Evolutionary conservation across 1,140 invertebrate genomes (phyloP), one percentile per base, ranked within the genome.

Genomic region (Uloborus diversus): DNA sequence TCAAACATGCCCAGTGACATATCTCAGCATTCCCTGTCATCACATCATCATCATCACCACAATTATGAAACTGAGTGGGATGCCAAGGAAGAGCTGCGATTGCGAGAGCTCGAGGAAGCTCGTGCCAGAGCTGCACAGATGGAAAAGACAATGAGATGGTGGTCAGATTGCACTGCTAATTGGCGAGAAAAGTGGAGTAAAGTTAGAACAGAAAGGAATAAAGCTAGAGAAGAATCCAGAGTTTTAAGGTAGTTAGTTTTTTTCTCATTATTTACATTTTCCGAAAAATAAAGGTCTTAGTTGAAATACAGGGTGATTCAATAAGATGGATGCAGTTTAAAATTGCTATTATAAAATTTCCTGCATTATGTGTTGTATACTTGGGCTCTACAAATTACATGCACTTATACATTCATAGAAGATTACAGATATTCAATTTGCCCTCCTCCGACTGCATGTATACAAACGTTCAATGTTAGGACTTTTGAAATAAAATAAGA

Each of bases 111-210:
- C 73, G 94, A 97, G 83, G 95, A 98, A 85, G 94, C 95, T 0
- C 88, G 94, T 80, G 94, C 95, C 1, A 87, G 96, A 73, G 95
- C 95, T 4, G 92, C 94, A 0, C 96, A 99, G 87, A 98, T 99
- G 96, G 96, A 99, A 86, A 99, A 99, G 87, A 99, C 97, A 0
- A 98, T 99, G 95, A 69, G 95, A 65, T 99, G 96, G 96, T 99
- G 96, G 96, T 94, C 93, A 0, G 93, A 94, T 83, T 95, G 94
- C 85, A 98, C 96, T 0, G 92, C 92, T 14, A 94, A 94, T 84
- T 95, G 94, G 94, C 89, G 96, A 9, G 95, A 97, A 86, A 98
- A 98, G 85, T 99, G 96, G 97, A 96, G 94, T 86, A 97, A 97
- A 88, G 93, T 94, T 5, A 87, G 94, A 57, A 93, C 92, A 84